Base-by-base conservation (phyloP, 2,797 vertebrate genomes). In the Adrianichthys oophorus region DNA sequence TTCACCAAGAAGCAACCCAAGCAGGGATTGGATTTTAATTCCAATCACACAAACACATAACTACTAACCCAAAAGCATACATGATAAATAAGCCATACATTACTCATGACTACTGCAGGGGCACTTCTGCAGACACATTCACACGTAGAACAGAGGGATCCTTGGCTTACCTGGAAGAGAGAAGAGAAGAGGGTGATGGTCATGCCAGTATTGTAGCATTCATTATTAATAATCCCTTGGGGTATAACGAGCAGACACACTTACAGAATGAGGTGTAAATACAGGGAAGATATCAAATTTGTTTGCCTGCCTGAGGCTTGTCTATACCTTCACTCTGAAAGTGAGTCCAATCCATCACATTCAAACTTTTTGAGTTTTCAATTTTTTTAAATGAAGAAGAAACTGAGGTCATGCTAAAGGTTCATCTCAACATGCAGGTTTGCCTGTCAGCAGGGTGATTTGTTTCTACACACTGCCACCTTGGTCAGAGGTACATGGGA, bases 111-210 rank as follows among this genome's bases (percentile, higher is more conserved):
- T 55, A 52, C 41, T 56, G 76, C 72, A 65, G 63, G 57, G 52
- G 16, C 15, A 23, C 58, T 40, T 70, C 80, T 69, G 68, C 56
- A 69, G 18, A 48, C 65, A 46, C 61, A 52, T 59, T 45, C 32
- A 44, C 40, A 32, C 56, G 41, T 26, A 54, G 62, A 53, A 32
- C 49, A 15, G 17, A 17, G 29, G 17, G 65, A 61, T 32, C 59
- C 56, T 43, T 65, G 72, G 64, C 85, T 89, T 90, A 90, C 88
- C 88, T 89, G 68, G 43, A 85, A 65, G 67, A 87, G 63, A 78
- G 23, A 59, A 21, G 53, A 69, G 23, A 71, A 53, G 18, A 64
- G 16, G 73, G 47, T 32, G 45, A 78, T 62, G 64, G 67, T 66
- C 32, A 68, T 69, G 56, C 73, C 61, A 62, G 65, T 55, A 63